Conservation (phyloP, 2,113 vertebrate species). For the Prionailurus bengalensis region DNA sequence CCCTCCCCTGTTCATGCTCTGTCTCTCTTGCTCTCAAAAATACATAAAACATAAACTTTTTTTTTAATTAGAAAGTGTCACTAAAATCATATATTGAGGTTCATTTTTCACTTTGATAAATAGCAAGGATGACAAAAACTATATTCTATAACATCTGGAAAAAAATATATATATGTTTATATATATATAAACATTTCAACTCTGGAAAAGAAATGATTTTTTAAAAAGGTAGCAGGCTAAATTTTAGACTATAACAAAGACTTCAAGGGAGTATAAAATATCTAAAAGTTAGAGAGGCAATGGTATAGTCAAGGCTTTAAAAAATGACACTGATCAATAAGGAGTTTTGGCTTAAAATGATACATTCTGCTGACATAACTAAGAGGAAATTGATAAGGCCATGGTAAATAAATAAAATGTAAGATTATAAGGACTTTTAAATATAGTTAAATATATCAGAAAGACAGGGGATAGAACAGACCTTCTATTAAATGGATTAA, state of each 20-base stretch:
- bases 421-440: background rate
- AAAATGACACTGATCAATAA: background rate
- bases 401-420: background rate
- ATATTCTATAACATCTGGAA: background rate
- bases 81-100: background rate
- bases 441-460: background rate
- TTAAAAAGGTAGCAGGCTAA: background rate
- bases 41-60: no score
- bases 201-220: background rate
- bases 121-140: background rate
- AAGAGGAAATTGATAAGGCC: background rate
- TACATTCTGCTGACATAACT: background rate
- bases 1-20: no score
- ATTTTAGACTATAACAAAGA: background rate
- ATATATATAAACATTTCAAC: background rate
- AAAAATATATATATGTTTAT: background rate
- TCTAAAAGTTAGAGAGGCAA: background rate
- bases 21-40: no score
- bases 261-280: background rate
- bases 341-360: background rate
- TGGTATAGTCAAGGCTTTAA: background rate
- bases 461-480: background rate
- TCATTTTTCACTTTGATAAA: background rate
- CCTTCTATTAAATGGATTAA: background rate
- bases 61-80: background rate